These are phyloP conservation scores for Neoaliturus tenellus DNA, from an alignment of 2,888 invertebrate genomes.

Conservation along the genomic window DNA sequence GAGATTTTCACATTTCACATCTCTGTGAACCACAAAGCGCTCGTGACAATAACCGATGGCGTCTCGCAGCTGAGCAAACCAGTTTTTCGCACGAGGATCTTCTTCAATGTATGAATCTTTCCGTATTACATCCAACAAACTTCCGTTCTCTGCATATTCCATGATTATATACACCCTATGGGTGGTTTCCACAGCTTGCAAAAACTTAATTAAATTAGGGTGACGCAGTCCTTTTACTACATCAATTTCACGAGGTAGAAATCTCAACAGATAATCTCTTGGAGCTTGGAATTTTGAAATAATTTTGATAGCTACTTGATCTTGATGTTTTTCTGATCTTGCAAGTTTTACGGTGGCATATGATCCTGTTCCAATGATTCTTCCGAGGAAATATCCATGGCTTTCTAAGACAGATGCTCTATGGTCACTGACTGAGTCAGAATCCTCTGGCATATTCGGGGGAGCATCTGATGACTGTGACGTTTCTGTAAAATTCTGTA, in stretches of 20 bases:
- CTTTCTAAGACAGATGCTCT: conserved; percentile 84
- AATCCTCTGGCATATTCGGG: not conserved
- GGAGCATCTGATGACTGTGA: not conserved
- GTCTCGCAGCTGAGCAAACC: conserved; percentile 84
- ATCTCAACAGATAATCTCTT: conserved; percentile 87
- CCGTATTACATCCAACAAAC: conserved; percentile 84
- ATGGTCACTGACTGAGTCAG: conserved; percentile 71
- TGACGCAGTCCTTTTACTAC: conserved; percentile 88
- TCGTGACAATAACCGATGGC: conserved; percentile 88
- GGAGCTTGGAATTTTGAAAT: conserved; percentile 90
- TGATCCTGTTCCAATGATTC: conserved; percentile 86
- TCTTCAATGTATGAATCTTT: conserved; percentile 85
- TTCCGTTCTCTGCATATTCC: conserved; percentile 90
- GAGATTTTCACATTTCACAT: conserved; percentile 90
- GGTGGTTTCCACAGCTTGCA: conserved; percentile 90
- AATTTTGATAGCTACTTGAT: conserved; percentile 88
- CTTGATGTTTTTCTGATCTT: conserved; percentile 77
- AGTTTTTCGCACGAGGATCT: conserved; percentile 80
- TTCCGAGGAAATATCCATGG: conserved; percentile 85
- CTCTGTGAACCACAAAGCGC: conserved; percentile 87
- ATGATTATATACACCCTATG: conserved; percentile 90
- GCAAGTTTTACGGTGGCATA: conserved; percentile 87
- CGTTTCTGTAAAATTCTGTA: no score
- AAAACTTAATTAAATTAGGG: conserved; percentile 86
- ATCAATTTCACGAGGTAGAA: conserved; percentile 88